These are phyloP conservation scores for Neotragus pygmaeus DNA, from an alignment of 2,113 vertebrate genomes.

Conservation along the genomic window DNA sequence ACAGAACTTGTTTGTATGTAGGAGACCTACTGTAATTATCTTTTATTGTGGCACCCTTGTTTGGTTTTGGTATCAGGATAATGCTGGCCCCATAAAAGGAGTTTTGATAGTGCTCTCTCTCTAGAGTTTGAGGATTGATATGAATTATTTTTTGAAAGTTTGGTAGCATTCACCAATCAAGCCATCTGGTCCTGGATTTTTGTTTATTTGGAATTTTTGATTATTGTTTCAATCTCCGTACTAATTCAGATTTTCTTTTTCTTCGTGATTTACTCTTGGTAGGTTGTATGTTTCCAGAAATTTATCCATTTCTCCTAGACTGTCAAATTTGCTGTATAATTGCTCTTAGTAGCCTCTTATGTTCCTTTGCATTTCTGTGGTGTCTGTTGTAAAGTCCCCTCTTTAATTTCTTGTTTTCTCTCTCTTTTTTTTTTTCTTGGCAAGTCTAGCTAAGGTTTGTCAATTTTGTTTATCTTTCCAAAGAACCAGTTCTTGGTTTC, in stretches of 20 bases:
- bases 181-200: neutral
- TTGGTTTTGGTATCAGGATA: neutral
- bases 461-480: neutral
- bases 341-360: neutral
- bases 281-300: neutral
- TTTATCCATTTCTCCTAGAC: neutral
- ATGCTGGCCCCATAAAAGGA: neutral
- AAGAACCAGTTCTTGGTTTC: neutral
- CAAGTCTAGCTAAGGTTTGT: neutral
- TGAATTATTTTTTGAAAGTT: neutral
- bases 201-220: neutral
- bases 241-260: neutral
- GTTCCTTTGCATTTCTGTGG: neutral
- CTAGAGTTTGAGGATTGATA: neutral
- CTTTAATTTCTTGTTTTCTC: neutral
- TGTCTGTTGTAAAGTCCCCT: neutral
- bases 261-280: neutral
- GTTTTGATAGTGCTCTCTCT: neutral
- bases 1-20: neutral
- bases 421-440: neutral
- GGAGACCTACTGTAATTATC: neutral
- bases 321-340: neutral
- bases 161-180: neutral
- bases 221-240: neutral
- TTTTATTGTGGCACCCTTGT: neutral